A percentile compares a stretch with the other conserved stretches of the same genome.
Evolutionary conservation across 2,888 invertebrate species (phyloP).

Genomic region (Leucozona laternaria): DNA sequence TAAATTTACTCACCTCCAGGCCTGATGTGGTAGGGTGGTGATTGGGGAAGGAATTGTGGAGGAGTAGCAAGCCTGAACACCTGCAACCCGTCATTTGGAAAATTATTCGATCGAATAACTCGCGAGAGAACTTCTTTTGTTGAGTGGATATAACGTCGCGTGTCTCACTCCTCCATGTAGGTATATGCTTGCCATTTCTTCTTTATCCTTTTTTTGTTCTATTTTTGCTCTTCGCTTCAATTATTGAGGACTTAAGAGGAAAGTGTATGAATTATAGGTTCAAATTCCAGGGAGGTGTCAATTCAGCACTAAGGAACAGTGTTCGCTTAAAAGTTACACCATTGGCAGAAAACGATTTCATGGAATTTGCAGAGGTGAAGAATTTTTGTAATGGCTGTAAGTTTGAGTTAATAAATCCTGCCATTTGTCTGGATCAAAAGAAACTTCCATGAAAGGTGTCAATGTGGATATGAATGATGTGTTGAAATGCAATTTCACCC

Average conservation of each 20-base stretch:
- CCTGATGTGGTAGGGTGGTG: not conserved
- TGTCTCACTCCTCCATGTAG: conserved; percentile 47
- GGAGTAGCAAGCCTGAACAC: conserved; percentile 43
- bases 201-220: not conserved
- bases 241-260: conserved; percentile 59
- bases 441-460: conserved; percentile 56
- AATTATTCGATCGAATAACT: conserved; percentile 72
- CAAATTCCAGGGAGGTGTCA: conserved; percentile 62
- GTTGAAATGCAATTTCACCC: conserved; percentile 48
- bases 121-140: conserved; percentile 69
- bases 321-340: conserved; percentile 41
- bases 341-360: conserved; percentile 49
- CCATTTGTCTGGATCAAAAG: conserved; percentile 73
- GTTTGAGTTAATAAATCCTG: conserved; percentile 73
- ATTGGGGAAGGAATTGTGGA: not conserved
- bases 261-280: conserved; percentile 71
- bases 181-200: not conserved
- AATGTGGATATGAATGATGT: conserved; percentile 60
- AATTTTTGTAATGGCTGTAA: conserved; percentile 67
- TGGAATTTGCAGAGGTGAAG: conserved; percentile 55
- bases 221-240: conserved; percentile 43
- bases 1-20: conserved; percentile 64
- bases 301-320: conserved; percentile 45
- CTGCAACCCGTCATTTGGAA: conserved; percentile 72
- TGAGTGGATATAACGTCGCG: conserved; percentile 66